Evolutionary conservation across 1,140 invertebrate genomes (phyloP), one percentile per base, ranked within the genome.

Genomic region (Panulirus ornatus): DNA sequence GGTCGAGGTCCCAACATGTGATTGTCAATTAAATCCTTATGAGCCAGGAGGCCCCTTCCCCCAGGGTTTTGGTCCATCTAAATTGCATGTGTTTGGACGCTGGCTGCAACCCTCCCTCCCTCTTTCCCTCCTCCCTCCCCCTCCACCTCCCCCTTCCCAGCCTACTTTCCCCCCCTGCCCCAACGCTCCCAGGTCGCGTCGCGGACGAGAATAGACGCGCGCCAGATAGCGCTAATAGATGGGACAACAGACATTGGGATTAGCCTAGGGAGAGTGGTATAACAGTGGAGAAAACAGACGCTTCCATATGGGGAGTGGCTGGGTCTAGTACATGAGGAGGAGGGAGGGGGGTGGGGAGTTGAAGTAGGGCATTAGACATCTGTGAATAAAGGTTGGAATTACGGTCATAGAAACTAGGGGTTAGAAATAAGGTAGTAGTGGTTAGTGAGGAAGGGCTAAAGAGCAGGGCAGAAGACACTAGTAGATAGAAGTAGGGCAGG

Each of bases 11-110:
- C 83, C 83, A 73, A 84, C 83, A 84, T 42, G 83, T 73, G 51
- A 84, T 84, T 71, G 83, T 84, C 83, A 84, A 84, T 84, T 84
- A 84, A 84, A 84, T 84, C 83, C 83, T 73, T 84, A 84, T 84
- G 83, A 84, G 83, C 38, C 66, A 84, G 58, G 40, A 73, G 83
- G 83, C 30, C 73, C 42, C 66, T 44, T 42, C 83, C 83, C 70
- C 11, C 0, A 66, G 40, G 83, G 47, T 73, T 84, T 71, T n/a
- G 66, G 83, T 19, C 83, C 83, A 84, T 84, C 66, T 47, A 84
- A 73, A 84, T 84, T 84, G 83, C 83, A 84, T 84, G 83, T 84
- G 83, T 70, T 73, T 73, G 66, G 83, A 83, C 36, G 30, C 78
- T 0, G 76, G 30, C 78, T 79, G 27, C 0, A 47, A 47, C 47